Percentiles rank a stretch among this genome's conserved stretches.
Conservation (phyloP, 2,113 vertebrate genomes). For the Proterorhinus semilunaris region DNA sequence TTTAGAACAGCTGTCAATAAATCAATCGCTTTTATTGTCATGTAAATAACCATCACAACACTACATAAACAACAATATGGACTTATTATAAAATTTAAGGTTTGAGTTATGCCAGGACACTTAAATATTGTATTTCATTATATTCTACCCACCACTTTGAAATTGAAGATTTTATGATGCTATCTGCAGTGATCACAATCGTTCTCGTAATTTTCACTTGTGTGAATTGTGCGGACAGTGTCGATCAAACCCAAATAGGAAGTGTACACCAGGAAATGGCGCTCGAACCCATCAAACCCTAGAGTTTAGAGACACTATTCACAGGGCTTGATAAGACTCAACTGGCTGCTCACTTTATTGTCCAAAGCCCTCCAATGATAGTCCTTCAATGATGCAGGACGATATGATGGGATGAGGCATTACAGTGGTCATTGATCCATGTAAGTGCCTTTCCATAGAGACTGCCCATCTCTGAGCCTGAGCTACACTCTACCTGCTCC, state of each 20-base stretch:
- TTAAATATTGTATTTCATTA: too few relatives aligned
- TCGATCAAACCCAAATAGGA: neutral
- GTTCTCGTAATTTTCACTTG: too few relatives aligned
- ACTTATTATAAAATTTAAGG: too few relatives aligned
- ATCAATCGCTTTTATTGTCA: neutral
- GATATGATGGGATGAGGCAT: conserved; percentile 47
- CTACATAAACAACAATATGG: neutral
- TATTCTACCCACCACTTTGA: too few relatives aligned
- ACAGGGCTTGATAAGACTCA: neutral
- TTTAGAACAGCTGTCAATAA: neutral
- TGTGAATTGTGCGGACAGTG: too few relatives aligned
- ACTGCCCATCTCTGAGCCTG: conserved; percentile 43
- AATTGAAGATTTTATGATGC: too few relatives aligned
- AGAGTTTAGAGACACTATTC: neutral
- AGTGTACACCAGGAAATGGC: neutral
- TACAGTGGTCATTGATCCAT: conserved; percentile 65
- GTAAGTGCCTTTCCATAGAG: conserved; percentile 72
- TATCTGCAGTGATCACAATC: too few relatives aligned
- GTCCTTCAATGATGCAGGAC: conserved; percentile 40
- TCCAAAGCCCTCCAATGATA: conserved; percentile 38
- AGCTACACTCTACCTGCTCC: conserved; percentile 61
- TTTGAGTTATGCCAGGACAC: too few relatives aligned
- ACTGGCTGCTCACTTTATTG: conserved; percentile 24
- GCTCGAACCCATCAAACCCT: neutral
- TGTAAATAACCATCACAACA: too few relatives aligned